phyloP scores from a whole-genome alignment of 2,113 vertebrate genomes.

The Ptilonorhynchus violaceus region DNA sequence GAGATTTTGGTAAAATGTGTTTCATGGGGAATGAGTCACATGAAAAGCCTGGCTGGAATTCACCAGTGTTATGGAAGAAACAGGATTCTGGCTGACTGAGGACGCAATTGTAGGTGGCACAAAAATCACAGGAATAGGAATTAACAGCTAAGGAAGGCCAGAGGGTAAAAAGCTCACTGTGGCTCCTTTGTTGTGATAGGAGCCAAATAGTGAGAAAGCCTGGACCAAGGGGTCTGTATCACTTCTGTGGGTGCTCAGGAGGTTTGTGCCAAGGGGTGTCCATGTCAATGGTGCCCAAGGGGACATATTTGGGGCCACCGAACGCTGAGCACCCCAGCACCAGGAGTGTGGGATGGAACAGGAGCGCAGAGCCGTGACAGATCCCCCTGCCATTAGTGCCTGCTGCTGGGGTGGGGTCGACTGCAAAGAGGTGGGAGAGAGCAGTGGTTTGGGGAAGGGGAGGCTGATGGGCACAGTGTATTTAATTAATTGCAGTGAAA shows the following conservation, averaged over 20 bases:
- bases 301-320: neutral
- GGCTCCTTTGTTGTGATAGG: neutral
- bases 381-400: neutral
- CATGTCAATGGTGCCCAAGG: neutral
- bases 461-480: neutral
- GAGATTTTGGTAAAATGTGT: neutral
- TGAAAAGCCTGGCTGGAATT: neutral
- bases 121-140: neutral
- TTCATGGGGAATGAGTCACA: neutral
- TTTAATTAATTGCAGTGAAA: neutral
- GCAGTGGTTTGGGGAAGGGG: neutral
- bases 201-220: neutral
- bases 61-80: neutral
- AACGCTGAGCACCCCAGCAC: neutral
- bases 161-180: neutral
- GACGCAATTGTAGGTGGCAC: neutral
- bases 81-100: neutral
- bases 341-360: neutral
- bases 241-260: neutral
- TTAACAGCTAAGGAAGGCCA: neutral
- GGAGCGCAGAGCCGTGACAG: neutral
- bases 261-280: neutral
- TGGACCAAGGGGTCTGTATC: neutral
- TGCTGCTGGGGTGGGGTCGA: rapidly evolving
- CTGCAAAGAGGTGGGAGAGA: neutral